Percentiles rank a stretch among this genome's conserved stretches.
These are phyloP conservation scores for Epinotia brunnichana DNA, from an alignment of 2,888 invertebrate genomes.

Conservation along the genomic window DNA sequence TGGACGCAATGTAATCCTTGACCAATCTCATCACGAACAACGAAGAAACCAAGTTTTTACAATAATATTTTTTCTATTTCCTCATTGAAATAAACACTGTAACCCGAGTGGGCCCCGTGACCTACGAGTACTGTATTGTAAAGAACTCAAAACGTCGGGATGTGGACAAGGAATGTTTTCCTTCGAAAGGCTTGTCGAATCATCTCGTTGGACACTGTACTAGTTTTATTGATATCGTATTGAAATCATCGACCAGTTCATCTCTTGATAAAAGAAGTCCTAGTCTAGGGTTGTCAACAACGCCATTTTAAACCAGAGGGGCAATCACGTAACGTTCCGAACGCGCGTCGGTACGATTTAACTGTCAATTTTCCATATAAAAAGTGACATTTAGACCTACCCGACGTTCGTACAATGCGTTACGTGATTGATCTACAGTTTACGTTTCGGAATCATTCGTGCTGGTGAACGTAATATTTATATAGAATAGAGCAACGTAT, in stretches of 20 bases:
- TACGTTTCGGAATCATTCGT: no score
- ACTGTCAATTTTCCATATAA: no score
- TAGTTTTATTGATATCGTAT: conserved; percentile 9
- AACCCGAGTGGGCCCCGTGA: not conserved
- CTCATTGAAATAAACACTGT: not conserved
- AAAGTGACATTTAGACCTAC: no score
- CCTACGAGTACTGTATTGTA: not conserved
- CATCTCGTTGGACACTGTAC: not conserved
- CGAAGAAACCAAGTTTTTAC: conserved; percentile 21
- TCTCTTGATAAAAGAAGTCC: conserved; percentile 21
- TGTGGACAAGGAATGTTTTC: not conserved
- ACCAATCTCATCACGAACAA: not conserved
- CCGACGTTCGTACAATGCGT: no score
- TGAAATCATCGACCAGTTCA: conserved; percentile 21
- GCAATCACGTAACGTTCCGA: no score
- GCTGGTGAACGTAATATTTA: no score
- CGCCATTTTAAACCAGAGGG: not conserved
- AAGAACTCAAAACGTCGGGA: not conserved
- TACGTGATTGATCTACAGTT: no score
- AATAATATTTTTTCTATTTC: not conserved
- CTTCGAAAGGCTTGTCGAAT: not conserved
- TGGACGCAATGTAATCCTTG: not conserved
- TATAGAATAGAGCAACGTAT: no score
- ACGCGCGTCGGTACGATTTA: no score
- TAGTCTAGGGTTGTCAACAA: conserved; percentile 23